phyloP scores from a whole-genome alignment of 2,888 invertebrate genomes.

The Tiliacea citrago region DNA sequence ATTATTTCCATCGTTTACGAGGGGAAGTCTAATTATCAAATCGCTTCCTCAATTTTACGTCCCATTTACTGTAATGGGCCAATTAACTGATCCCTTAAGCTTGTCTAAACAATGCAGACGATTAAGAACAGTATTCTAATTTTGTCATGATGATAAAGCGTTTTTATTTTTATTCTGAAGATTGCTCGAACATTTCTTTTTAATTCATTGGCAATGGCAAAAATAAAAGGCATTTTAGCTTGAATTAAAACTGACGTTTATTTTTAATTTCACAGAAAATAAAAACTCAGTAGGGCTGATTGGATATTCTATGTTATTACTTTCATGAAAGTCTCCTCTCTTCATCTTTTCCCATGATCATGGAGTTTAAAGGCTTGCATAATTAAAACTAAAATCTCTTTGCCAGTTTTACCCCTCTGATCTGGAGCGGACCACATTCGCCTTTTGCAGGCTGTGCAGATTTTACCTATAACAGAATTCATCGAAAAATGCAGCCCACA shows the following conservation, averaged over 20 bases:
- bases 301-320: background rate
- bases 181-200: background rate
- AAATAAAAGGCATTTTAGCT: no score
- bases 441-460: no score
- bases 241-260: background rate
- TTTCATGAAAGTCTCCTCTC: no score
- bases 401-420: no score
- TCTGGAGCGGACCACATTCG: no score
- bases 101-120: conserved; percentile 21
- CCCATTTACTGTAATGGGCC: conserved; percentile 35
- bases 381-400: no score
- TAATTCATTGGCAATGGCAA: no score
- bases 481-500: no score
- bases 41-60: conserved; percentile 45
- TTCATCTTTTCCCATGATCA: no score
- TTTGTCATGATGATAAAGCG: background rate
- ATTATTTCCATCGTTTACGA: conserved; percentile 42
- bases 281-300: background rate
- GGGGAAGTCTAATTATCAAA: conserved; percentile 42
- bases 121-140: background rate
- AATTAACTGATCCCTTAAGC: conserved; percentile 30
- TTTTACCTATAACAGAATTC: no score
- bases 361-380: no score
- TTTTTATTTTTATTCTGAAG: background rate
- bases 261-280: background rate